Evolutionary conservation across 2,113 vertebrate species (phyloP).

Genomic region (Conger conger): DNA sequence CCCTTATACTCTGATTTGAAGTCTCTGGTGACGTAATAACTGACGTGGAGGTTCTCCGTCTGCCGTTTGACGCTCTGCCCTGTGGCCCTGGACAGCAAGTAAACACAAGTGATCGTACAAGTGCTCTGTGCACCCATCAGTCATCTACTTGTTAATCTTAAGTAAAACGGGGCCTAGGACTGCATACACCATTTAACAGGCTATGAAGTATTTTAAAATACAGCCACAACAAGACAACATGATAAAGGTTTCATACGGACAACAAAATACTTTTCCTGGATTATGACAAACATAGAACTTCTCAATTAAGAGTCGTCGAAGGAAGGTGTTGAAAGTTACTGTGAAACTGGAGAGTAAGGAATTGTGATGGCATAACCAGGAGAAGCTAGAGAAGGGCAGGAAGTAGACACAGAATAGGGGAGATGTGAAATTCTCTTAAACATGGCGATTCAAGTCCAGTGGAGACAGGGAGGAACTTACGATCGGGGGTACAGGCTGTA

Average conservation of each 20-base stretch:
- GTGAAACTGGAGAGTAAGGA: too few species aligned
- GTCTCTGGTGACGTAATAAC: conserved; percentile 91
- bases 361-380: neutral
- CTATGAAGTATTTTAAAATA: too few species aligned
- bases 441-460: too few species aligned
- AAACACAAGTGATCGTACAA: neutral
- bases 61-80: conserved; percentile 89
- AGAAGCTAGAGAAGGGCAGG: neutral
- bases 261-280: neutral
- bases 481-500: conserved; percentile 91
- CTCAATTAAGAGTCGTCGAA: too few species aligned
- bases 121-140: neutral
- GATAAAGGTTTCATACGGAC: neutral
- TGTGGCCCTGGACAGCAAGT: conserved; percentile 72
- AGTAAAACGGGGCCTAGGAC: too few species aligned
- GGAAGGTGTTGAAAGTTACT: too few species aligned
- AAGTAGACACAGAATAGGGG: neutral
- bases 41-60: conserved; percentile 86
- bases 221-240: neutral
- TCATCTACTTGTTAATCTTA: neutral
- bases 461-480: conserved; percentile 66
- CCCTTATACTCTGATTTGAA: conserved; percentile 94
- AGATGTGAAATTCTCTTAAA: too few species aligned
- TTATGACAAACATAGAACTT: too few species aligned
- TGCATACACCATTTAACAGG: neutral